A percentile compares a stretch with the other conserved stretches of the same genome.
Evolutionary conservation across 2,888 invertebrate species (phyloP).

Genomic region (Ennomos fuscantarius): DNA sequence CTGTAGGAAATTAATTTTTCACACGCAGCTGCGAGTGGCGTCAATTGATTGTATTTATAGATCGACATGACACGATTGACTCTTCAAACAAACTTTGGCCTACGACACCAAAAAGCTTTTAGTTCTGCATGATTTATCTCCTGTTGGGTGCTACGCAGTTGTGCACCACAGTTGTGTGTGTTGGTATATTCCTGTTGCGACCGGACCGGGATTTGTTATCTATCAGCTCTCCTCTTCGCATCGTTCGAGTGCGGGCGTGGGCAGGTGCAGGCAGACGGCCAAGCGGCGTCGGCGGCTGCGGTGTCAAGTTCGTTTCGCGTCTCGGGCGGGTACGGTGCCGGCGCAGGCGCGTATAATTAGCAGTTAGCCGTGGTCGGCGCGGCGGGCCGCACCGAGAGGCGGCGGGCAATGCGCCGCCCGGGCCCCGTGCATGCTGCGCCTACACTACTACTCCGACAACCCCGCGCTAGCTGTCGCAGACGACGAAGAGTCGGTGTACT

Average conservation of each 20-base stretch:
- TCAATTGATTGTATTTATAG: too few relatives aligned
- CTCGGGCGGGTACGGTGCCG: slow-evolving; percentile 45
- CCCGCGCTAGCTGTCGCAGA: slow-evolving; percentile 88
- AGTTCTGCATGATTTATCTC: not conserved
- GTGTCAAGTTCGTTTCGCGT: slow-evolving; percentile 50
- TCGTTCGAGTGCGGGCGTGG: slow-evolving; percentile 42
- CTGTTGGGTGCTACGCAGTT: slow-evolving; percentile 3
- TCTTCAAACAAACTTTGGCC: not conserved
- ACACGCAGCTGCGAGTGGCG: too few relatives aligned
- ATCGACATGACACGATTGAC: too few relatives aligned
- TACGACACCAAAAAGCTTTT: not conserved
- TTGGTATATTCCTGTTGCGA: slow-evolving; percentile 14
- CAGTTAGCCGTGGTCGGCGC: slow-evolving; percentile 82
- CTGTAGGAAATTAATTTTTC: too few relatives aligned
- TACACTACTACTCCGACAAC: slow-evolving; percentile 93
- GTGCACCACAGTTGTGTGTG: not conserved
- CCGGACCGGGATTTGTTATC: slow-evolving; percentile 29
- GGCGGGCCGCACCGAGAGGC: slow-evolving; percentile 78
- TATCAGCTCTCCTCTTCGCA: slow-evolving; percentile 47
- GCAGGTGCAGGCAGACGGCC: slow-evolving; percentile 57
- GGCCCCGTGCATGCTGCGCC: slow-evolving; percentile 89
- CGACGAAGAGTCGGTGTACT: slow-evolving; percentile 88
- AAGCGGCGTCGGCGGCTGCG: slow-evolving; percentile 53
- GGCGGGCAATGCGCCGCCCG: slow-evolving; percentile 78
- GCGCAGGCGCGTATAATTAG: slow-evolving; percentile 71